Evolutionary conservation across 2,113 vertebrate species (phyloP), one percentile per base, ranked within the genome.

Genomic region (Plestiodon gilberti): DNA sequence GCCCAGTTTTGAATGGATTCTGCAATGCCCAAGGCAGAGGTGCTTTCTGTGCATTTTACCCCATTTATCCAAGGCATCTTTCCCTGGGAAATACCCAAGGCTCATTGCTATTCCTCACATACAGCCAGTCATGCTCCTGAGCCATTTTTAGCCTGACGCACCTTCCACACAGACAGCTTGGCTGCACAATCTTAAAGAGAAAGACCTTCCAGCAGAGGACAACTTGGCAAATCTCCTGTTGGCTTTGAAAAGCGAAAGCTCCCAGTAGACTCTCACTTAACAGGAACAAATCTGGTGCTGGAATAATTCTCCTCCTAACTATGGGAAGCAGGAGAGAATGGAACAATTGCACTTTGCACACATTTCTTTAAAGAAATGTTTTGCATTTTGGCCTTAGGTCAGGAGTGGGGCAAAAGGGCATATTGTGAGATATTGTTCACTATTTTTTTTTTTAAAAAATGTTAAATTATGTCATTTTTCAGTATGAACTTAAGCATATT

Each of bases 111-210:
- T 91, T 90, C 88, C 88, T 84, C 11, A 86, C 86, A 6, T 7
- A 20, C 28, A 0, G 73, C 78, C 88, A 14, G 86, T 69, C 80
- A 0, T n/a, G 84, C 91, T 80, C 2, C 89, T 3, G 55, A 89
- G 89, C 91, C 90, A 22, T 87, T 87, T 91, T 92, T 89, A 92
- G 91, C 91, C 64, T 80, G 77, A 2, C 83, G 59, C 85, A 83
- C 89, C 93, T 88, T 91, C 43, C 87, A 23, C 55, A 0, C 79
- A 10, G 64, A 22, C 88, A 90, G 92, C 70, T n/a, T 57, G 48
- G 11, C 86, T 77, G 82, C n/a, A 0, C 74, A 59, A 74, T 8
- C 85, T n/a, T 28, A 73, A 88, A 40, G 35, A 82, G 89, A 25
- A 43, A 40, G 6, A 2, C 78, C 13, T 77, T 33, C 77, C 87